Evolutionary conservation across 1,140 invertebrate species (phyloP), one percentile per base, ranked within the genome.

Genomic region (Coelopa frigida): DNA sequence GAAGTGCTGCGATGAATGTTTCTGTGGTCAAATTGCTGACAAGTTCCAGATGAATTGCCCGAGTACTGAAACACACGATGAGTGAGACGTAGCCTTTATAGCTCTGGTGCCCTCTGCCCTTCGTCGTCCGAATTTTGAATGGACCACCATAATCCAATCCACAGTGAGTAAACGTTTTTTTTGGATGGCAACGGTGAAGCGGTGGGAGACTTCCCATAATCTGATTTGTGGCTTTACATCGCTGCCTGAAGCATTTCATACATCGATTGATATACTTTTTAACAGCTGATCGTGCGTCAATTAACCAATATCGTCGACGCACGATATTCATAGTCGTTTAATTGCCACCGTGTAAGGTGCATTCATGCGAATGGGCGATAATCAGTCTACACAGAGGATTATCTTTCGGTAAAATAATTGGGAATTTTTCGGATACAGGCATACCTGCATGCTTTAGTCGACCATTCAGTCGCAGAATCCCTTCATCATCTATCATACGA

Each of bases 21-120:
- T 53, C 49, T 2, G 61, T 55, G 14, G 51, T 51, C 4, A 65
- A 18, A 48, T 59, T 54, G n/a, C 40, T 48, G 0, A 57, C 55
- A 3, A 57, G 11, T 44, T 70, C 60, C 8, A 70, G 31, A 27
- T 68, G 66, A 5, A 59, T 51, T n/a, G 59, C 60, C 37, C 54
- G 53, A 7, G 60, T 64, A 8, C 44, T 41, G 24, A 58, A 50
- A 39, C 64, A 70, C 3, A 63, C 49, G 35, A 68, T 66, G 1
- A 67, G 21, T 14, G 51, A 50, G 8, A 66, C 41, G n/a, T n/a
- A n/a, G n/a, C n/a, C n/a, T n/a, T n/a, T n/a, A n/a, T n/a, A n/a
- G n/a, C n/a, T n/a, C n/a, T n/a, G n/a, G n/a, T n/a, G n/a, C n/a
- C n/a, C n/a, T n/a, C n/a, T n/a, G n/a, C n/a, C n/a, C n/a, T n/a